phyloP scores from a whole-genome alignment of 2,888 invertebrate species.

The Polymixis flavicincta region DNA sequence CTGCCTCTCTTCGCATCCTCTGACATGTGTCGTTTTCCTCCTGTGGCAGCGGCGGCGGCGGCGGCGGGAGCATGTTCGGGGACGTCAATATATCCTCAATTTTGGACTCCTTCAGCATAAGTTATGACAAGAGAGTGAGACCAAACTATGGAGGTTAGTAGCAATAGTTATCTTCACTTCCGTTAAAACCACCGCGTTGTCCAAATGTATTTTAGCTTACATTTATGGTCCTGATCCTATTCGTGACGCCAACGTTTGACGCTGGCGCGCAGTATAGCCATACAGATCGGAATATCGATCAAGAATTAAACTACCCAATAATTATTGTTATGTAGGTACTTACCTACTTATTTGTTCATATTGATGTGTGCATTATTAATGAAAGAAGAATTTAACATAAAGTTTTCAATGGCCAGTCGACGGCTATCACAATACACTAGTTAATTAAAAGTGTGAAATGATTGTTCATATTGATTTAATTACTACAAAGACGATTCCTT shows the following conservation, averaged over 20 bases:
- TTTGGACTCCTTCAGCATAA: constrained; percentile 97
- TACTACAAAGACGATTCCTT: not conserved
- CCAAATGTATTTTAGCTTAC: constrained; percentile 3
- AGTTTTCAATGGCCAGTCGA: not conserved
- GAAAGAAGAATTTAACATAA: not conserved
- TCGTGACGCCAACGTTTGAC: constrained; percentile 21
- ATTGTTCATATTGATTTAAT: constrained; percentile 4
- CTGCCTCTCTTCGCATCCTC: constrained; percentile 21
- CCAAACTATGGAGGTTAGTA: constrained; percentile 97
- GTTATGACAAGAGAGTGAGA: constrained; percentile 99
- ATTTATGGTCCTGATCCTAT: constrained; percentile 4
- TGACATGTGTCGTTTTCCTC: constrained; percentile 61
- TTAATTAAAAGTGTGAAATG: not conserved
- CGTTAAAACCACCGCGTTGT: not conserved
- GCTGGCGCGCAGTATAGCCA: constrained; percentile 16
- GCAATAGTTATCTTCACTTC: not conserved
- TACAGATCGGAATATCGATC: constrained; percentile 19
- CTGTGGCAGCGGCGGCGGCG: constrained; percentile 92
- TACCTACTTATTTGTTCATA: not conserved
- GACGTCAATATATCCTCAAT: constrained; percentile 98
- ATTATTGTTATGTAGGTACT: not conserved
- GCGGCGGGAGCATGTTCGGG: constrained; percentile 93
- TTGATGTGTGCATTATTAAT: not conserved
- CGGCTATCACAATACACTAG: not conserved
- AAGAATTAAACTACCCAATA: constrained; percentile 5